phyloP scores from a whole-genome alignment of 2,888 invertebrate species.

The Napeogenes inachia region DNA sequence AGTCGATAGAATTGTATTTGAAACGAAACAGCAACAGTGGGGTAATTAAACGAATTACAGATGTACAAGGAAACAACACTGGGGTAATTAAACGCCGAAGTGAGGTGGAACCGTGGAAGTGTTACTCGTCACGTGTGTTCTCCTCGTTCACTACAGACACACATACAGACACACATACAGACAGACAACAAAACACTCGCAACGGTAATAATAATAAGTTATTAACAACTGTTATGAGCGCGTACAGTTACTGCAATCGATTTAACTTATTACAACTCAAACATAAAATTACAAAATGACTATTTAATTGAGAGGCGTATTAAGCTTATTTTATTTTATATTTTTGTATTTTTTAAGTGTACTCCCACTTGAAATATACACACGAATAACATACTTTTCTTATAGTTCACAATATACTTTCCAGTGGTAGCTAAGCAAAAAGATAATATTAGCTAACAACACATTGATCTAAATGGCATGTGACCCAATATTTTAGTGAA shows the following conservation, averaged over 20 bases:
- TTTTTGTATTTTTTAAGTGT: too few relatives aligned
- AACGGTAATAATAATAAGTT: slow-evolving; percentile 27
- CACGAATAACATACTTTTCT: too few relatives aligned
- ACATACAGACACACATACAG: too few relatives aligned
- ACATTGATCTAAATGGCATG: slow-evolving; percentile 11
- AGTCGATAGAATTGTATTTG: slow-evolving; percentile 62
- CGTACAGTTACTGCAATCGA: slow-evolving; percentile 11
- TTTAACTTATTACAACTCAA: neutral
- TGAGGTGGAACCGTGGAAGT: slow-evolving; percentile 52
- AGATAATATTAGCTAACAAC: neutral
- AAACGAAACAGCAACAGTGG: slow-evolving; percentile 63
- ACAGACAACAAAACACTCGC: slow-evolving; percentile 11
- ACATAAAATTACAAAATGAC: neutral
- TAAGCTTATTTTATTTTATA: too few relatives aligned
- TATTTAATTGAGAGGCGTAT: neutral
- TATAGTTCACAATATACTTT: neutral
- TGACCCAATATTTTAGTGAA: slow-evolving; percentile 20
- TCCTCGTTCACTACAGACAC: slow-evolving; percentile 27
- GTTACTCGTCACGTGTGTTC: slow-evolving; percentile 33
- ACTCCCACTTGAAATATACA: too few relatives aligned
- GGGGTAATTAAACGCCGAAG: slow-evolving; percentile 67
- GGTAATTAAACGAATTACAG: slow-evolving; percentile 70
- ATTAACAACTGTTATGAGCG: slow-evolving; percentile 14
- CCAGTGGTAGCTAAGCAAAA: neutral
- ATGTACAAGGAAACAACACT: slow-evolving; percentile 66